Evolutionary conservation across 2,888 invertebrate genomes (phyloP).

Genomic region (Leptinotarsa peninsularis): DNA sequence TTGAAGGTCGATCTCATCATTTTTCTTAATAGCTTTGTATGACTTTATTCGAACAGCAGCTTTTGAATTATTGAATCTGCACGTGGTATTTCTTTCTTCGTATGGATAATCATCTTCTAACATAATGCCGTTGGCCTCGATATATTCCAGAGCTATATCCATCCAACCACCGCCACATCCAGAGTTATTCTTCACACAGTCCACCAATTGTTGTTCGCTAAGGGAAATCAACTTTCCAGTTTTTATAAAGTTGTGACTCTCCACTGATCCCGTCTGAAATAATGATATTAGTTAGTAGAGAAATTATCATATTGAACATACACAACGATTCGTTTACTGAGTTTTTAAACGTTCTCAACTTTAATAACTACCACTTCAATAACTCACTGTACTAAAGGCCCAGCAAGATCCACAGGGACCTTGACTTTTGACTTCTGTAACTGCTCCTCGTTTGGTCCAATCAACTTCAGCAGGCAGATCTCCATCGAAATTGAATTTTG

Average conservation of each 20-base stretch:
- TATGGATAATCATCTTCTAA: constrained; percentile 90
- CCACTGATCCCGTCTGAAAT: constrained; percentile 85
- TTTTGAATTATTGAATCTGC: constrained; percentile 75
- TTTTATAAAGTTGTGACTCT: constrained; percentile 89
- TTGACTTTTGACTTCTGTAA: constrained; percentile 15
- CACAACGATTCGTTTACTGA: too few relatives aligned
- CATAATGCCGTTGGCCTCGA: constrained; percentile 84
- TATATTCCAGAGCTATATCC: constrained; percentile 87
- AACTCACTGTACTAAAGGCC: constrained; percentile 22
- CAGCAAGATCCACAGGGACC: constrained; percentile 17
- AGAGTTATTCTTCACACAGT: constrained; percentile 85
- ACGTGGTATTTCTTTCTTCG: constrained; percentile 72
- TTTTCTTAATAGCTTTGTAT: constrained; percentile 74
- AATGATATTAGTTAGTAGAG: background rate
- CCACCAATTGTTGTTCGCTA: constrained; percentile 91
- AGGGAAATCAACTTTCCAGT: constrained; percentile 81
- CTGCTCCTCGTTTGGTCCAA: constrained; percentile 14
- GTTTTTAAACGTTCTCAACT: too few relatives aligned
- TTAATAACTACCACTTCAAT: too few relatives aligned
- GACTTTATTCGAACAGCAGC: constrained; percentile 86
- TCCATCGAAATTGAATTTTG: background rate
- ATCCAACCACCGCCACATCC: constrained; percentile 88
- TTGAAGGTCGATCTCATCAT: constrained; percentile 43
- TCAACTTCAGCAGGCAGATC: constrained; percentile 5
- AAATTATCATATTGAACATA: too few relatives aligned